Conservation (phyloP, 2,888 invertebrate genomes). For the Idaea biselata region DNA sequence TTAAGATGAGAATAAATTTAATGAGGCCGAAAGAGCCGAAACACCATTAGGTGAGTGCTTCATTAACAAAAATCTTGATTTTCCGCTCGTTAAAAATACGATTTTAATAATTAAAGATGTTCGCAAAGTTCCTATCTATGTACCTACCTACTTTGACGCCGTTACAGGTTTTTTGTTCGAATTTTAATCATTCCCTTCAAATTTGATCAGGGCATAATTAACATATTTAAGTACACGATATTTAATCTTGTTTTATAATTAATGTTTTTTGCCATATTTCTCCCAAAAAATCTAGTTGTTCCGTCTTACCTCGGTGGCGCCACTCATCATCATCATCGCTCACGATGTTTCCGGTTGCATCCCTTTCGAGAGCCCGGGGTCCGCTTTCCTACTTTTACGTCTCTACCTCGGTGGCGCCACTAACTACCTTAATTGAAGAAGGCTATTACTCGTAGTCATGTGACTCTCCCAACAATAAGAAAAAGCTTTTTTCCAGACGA, state of each 20-base stretch:
- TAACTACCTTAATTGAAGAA: no score
- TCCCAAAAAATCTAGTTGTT: no score
- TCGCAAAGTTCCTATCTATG: conserved; percentile 9
- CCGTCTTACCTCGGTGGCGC: no score
- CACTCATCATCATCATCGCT: no score
- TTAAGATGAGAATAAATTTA: conserved; percentile 57
- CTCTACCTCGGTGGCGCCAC: no score
- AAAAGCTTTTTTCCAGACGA: no score
- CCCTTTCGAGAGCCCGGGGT: no score
- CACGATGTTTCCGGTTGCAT: no score
- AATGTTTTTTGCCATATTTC: no score
- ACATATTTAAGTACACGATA: not conserved
- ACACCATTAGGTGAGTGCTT: conserved; percentile 46
- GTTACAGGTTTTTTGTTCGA: not conserved
- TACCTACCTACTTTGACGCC: not conserved
- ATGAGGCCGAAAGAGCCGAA: conserved; percentile 48
- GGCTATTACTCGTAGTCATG: no score
- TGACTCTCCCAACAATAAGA: no score
- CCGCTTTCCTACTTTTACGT: no score
- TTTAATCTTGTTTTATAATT: not conserved
- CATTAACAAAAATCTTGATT: conserved; percentile 48
- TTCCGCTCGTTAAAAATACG: conserved; percentile 34
- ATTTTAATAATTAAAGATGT: conserved; percentile 30
- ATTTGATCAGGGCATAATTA: not conserved
- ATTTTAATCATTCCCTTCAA: not conserved